These are phyloP conservation scores for Phengaris arion DNA, from an alignment of 2,888 invertebrate species.

Conservation along the genomic window DNA sequence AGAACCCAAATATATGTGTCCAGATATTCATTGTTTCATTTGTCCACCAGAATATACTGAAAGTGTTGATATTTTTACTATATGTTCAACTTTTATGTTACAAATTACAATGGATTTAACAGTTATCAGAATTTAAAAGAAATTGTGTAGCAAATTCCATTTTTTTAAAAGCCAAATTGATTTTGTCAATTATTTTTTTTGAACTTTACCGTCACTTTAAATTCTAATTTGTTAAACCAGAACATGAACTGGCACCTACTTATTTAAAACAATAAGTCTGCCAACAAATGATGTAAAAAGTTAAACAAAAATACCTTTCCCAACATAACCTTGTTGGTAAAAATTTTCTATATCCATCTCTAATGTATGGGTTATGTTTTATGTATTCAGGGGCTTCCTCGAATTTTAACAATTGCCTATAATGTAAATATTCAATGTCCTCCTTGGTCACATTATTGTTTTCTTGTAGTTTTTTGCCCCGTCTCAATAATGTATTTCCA, in stretches of 20 bases:
- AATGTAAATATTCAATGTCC: slow-evolving; percentile 72
- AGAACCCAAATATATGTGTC: slow-evolving; percentile 94
- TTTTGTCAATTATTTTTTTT: too few species aligned
- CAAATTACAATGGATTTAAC: too few species aligned
- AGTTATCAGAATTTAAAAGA: too few species aligned
- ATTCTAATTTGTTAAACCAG: too few species aligned
- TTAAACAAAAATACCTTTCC: slow-evolving; percentile 83
- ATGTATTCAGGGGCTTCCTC: slow-evolving; percentile 89
- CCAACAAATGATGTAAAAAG: not conserved
- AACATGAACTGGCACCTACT: too few species aligned
- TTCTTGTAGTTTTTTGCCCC: slow-evolving; percentile 69
- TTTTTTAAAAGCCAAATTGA: too few species aligned
- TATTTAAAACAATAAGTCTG: not conserved
- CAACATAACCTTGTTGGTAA: slow-evolving; percentile 90
- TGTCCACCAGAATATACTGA: slow-evolving; percentile 96
- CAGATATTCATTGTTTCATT: slow-evolving; percentile 99
- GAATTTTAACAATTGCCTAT: slow-evolving; percentile 67
- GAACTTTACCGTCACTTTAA: too few species aligned
- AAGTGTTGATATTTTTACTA: slow-evolving; percentile 42
- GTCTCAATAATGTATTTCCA: slow-evolving; percentile 53
- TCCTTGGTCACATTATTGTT: slow-evolving; percentile 73
- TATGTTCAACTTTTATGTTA: too few species aligned
- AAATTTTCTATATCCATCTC: slow-evolving; percentile 90
- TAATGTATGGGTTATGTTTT: slow-evolving; percentile 92
- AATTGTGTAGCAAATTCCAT: too few species aligned